Evolutionary conservation across 1,140 invertebrate species (phyloP).

Genomic region (Eupeodes corollae): DNA sequence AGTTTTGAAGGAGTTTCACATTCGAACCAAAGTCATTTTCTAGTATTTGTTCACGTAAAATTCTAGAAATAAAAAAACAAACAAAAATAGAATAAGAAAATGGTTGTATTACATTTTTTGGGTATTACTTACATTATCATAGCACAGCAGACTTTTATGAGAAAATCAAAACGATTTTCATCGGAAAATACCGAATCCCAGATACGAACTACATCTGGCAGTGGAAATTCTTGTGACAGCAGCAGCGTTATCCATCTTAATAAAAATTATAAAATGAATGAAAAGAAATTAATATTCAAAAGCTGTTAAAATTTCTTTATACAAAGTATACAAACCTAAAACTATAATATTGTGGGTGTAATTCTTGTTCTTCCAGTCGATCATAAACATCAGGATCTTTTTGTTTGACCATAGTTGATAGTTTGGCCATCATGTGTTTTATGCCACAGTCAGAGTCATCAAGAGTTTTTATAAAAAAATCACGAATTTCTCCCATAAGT

Average conservation of each 20-base stretch:
- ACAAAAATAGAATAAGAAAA: background rate
- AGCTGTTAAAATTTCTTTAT: background rate
- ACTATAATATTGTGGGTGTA: constrained; percentile 91
- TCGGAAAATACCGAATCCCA: constrained; percentile 95
- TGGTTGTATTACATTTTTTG: too few relatives aligned
- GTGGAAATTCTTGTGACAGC: constrained; percentile 91
- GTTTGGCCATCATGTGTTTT: constrained; percentile 68
- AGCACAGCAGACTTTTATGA: constrained; percentile 85
- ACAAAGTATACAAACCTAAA: constrained; percentile 48
- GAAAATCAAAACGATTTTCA: constrained; percentile 74
- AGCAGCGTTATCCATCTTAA: constrained; percentile 82
- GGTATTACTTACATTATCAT: constrained; percentile 78
- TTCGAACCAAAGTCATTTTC: constrained; percentile 80
- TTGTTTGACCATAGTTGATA: constrained; percentile 61
- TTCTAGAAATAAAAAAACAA: constrained; percentile 43
- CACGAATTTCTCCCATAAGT: constrained; percentile 91
- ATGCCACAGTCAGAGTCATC: constrained; percentile 88
- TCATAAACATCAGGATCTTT: constrained; percentile 69
- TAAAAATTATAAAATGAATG: constrained; percentile 40
- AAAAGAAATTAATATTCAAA: background rate
- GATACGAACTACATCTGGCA: constrained; percentile 89
- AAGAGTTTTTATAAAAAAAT: constrained; percentile 93
- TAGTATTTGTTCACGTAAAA: constrained; percentile 70
- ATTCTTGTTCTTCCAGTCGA: constrained; percentile 64
- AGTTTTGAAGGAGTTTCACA: constrained; percentile 86